Evolutionary conservation across 2,113 vertebrate species (phyloP), one percentile per base, ranked within the genome.

Genomic region (Gallinago undulata): DNA sequence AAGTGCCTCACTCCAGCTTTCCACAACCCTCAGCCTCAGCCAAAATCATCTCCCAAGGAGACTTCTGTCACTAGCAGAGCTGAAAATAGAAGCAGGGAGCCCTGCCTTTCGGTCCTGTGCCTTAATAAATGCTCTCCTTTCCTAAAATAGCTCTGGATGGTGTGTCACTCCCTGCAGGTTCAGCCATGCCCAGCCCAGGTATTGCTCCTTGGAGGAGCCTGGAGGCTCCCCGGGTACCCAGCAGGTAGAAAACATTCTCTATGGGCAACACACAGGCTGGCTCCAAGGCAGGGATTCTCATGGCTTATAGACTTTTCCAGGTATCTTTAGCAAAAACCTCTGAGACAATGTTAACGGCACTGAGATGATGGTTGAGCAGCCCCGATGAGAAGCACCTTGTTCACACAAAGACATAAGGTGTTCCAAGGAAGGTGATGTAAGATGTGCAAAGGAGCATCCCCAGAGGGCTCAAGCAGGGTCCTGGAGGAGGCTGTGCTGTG

Each of bases 11-110:
- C 66, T 90, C 75, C 0, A 5, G 17, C 23, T 37, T 94, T 81
- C 60, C 80, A 78, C 79, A 60, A 84, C 39, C 43, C 85, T 89
- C 50, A 4, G 23, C 5, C 87, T 93, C 57, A 55, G 91, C 83
- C 93, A 90, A 94, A 95, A 84, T 25, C 87, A 41, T 57, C 70
- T 94, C 81, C 84, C 84, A 76, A 79, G 74, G 89, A 33, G 6
- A 85, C 74, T 95, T 67, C 68, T 79, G 74, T 56, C 77, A 28
- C 84, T 60, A 57, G 48, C 50, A 87, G 69, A 87, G 76, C 90
- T 77, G 75, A 63, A 95, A 93, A 96, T 68, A 92, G 94, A 88
- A 93, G 63, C 8, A 0, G 76, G 92, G 91, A 92, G 66, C 43
- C 59, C 95, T 95, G 82, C 35, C 63, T 91, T 83, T 78, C 4